A percentile compares a stretch with the other conserved stretches of the same genome.
Conservation (phyloP, 1,140 invertebrate species). For the Calycopis cecrops region DNA sequence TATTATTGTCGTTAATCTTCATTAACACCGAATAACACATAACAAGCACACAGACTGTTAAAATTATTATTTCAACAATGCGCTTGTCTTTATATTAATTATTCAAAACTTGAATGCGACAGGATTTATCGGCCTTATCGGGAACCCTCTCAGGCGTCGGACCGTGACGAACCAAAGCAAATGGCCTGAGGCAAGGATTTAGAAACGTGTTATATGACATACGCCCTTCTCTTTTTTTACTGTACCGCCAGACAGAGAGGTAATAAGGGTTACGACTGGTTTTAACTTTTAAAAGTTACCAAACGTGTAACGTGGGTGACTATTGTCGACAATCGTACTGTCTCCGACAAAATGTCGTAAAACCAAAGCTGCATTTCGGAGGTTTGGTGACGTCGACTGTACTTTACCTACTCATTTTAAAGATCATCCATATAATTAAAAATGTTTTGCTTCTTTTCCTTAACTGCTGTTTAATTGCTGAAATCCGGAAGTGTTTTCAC, state of each 20-base stretch:
- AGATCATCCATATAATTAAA: no score
- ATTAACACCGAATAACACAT: no score
- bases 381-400: neutral
- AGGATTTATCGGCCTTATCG: constrained; percentile 25
- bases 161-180: constrained; percentile 42
- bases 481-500: no score
- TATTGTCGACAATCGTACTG: constrained; percentile 8
- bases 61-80: no score
- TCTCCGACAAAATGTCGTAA: neutral
- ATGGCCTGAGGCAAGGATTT: constrained; percentile 24
- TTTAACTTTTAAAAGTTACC: constrained; percentile 9
- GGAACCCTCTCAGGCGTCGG: constrained; percentile 35
- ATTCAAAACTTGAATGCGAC: constrained; percentile 22
- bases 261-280: constrained; percentile 13
- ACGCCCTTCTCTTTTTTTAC: constrained; percentile 26
- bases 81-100: constrained; percentile 19
- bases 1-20: no score
- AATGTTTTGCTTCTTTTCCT: no score
- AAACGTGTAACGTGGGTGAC: constrained; percentile 24
- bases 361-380: neutral
- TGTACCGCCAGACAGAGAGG: constrained; percentile 30
- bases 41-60: no score
- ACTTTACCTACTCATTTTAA: no score
- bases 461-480: no score
- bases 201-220: constrained; percentile 29